Evolutionary conservation across 2,113 vertebrate species (phyloP).

Genomic region (Ptilorrhoa leucosticta): DNA sequence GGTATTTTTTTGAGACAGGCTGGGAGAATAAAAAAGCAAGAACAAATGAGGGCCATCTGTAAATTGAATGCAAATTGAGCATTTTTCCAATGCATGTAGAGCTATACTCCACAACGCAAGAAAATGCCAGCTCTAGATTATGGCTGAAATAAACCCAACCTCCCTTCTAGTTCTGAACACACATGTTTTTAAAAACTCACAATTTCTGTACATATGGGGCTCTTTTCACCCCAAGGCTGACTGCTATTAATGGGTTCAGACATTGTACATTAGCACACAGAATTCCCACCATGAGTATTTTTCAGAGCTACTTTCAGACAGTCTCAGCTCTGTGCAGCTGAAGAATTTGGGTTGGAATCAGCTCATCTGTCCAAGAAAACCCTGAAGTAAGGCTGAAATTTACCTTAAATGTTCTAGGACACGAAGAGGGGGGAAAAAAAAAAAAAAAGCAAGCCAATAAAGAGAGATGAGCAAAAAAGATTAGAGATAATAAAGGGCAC

Average conservation of each 20-base stretch:
- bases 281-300: neutral
- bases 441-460: neutral
- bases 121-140: neutral
- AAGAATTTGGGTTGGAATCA: neutral
- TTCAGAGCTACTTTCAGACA: neutral
- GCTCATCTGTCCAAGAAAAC: neutral
- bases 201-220: neutral
- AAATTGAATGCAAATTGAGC: neutral
- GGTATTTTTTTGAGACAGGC: neutral
- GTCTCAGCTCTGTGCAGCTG: neutral
- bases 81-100: neutral
- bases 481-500: neutral
- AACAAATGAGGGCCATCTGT: neutral
- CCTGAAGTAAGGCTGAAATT: neutral
- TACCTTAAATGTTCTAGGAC: neutral
- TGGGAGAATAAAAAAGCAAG: neutral
- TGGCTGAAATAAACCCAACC: neutral
- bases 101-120: neutral
- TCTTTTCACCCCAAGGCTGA: neutral
- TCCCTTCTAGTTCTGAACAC: neutral
- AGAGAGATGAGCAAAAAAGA: neutral
- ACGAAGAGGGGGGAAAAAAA: accelerated
- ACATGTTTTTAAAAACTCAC: neutral
- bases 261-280: neutral
- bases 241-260: neutral